A percentile compares a stretch with the other conserved stretches of the same genome.
phyloP scores from a whole-genome alignment of 2,797 vertebrate species.

The Rhinichthys osculus region DNA sequence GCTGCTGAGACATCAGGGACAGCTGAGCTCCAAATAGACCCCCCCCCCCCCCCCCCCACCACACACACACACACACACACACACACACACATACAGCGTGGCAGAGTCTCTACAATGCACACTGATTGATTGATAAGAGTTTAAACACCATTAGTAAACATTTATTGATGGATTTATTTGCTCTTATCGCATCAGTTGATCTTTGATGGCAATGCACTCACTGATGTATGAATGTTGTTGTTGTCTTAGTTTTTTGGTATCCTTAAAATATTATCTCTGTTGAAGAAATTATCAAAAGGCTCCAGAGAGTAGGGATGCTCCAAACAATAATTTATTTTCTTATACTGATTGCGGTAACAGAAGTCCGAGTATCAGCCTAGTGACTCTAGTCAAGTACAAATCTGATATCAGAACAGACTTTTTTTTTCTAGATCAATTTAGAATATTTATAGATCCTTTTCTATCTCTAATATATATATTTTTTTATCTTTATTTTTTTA shows the following conservation, averaged over 20 bases:
- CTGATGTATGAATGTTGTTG: background rate
- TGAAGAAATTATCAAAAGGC: background rate
- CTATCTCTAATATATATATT: too few relatives aligned
- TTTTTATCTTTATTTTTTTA: too few relatives aligned
- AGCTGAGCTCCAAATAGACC: conserved; percentile 35
- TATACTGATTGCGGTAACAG: background rate
- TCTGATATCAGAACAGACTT: background rate
- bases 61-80: too few relatives aligned
- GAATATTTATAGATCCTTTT: background rate
- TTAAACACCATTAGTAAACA: background rate
- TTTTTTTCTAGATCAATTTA: background rate
- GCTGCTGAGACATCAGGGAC: conserved; percentile 60
- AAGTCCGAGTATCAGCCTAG: background rate
- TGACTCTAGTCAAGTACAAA: background rate
- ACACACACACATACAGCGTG: background rate
- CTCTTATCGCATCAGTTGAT: background rate
- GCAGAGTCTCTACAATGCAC: background rate
- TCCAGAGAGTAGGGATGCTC: background rate
- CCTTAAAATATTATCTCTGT: background rate
- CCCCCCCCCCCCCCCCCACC: too few relatives aligned
- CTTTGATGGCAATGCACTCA: conserved; percentile 6
- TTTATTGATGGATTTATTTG: conserved; percentile 7
- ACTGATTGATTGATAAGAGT: conserved; percentile 13
- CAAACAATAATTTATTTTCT: background rate
- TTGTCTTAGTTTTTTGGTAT: background rate